Percentiles rank a stretch among this genome's conserved stretches.
phyloP scores from a whole-genome alignment of 1,140 invertebrate genomes.

The Mizuhopecten yessoensis region DNA sequence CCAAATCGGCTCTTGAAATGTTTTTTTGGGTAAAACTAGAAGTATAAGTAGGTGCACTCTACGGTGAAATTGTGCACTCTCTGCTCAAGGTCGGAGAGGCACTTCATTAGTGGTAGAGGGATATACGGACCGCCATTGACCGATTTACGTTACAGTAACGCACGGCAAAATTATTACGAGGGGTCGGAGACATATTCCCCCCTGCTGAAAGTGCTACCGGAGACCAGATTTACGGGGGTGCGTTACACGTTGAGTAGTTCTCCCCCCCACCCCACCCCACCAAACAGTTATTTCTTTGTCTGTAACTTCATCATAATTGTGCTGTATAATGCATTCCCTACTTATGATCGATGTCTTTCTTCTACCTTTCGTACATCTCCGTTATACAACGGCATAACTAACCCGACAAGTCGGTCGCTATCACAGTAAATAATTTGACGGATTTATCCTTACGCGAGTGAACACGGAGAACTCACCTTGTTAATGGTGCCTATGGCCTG shows the following conservation, averaged over 20 bases:
- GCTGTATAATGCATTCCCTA: conserved; percentile 1
- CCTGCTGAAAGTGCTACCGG: not conserved
- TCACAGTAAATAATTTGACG: not conserved
- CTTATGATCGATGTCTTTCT: conserved; percentile 8
- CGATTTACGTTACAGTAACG: not conserved
- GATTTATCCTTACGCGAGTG: not conserved
- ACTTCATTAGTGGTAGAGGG: not conserved
- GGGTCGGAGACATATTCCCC: not conserved
- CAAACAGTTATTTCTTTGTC: not conserved
- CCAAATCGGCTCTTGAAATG: not conserved
- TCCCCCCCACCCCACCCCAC: too few species aligned
- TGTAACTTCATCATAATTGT: not conserved
- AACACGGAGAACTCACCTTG: not conserved
- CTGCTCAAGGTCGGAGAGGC: not conserved
- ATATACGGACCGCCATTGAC: not conserved
- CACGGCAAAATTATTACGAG: not conserved
- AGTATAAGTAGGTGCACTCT: not conserved
- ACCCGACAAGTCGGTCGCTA: not conserved
- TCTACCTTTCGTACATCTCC: not conserved
- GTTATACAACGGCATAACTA: conserved; percentile 6
- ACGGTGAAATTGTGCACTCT: not conserved
- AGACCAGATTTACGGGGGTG: not conserved
- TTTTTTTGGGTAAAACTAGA: not conserved
- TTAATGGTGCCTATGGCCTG: not conserved
- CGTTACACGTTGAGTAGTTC: not conserved